These are phyloP conservation scores for Oenanthe melanoleuca DNA, from an alignment of 2,113 vertebrate species.

Conservation along the genomic window DNA sequence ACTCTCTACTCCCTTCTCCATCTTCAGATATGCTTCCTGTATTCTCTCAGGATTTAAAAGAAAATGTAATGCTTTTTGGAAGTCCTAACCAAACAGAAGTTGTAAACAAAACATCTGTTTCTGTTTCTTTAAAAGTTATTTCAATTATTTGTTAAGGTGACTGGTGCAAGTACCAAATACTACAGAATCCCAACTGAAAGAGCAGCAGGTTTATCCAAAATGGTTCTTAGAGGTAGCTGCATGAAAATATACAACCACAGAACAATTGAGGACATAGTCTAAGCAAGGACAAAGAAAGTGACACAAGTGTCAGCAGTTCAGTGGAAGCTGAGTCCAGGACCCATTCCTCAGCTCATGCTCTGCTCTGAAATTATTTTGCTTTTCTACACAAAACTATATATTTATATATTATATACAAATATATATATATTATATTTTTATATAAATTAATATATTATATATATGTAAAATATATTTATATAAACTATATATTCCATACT, in stretches of 20 bases:
- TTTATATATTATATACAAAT: too few relatives aligned
- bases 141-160: neutral
- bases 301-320: neutral
- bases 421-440: too few relatives aligned
- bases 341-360: fast-evolving
- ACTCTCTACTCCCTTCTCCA: neutral
- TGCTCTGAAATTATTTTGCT: neutral
- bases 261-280: fast-evolving
- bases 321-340: neutral
- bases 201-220: neutral
- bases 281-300: neutral
- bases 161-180: neutral
- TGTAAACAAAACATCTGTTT: neutral
- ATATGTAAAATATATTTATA: too few relatives aligned
- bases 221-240: neutral
- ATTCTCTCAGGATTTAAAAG: neutral
- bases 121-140: neutral
- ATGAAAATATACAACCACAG: neutral
- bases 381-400: neutral
- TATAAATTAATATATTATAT: too few relatives aligned
- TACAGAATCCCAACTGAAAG: neutral
- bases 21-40: neutral
- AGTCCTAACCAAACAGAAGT: neutral
- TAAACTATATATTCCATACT: too few relatives aligned
- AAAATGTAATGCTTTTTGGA: fast-evolving